phyloP scores from a whole-genome alignment of 1,140 invertebrate genomes.

The Oryctes rhinoceros region DNA sequence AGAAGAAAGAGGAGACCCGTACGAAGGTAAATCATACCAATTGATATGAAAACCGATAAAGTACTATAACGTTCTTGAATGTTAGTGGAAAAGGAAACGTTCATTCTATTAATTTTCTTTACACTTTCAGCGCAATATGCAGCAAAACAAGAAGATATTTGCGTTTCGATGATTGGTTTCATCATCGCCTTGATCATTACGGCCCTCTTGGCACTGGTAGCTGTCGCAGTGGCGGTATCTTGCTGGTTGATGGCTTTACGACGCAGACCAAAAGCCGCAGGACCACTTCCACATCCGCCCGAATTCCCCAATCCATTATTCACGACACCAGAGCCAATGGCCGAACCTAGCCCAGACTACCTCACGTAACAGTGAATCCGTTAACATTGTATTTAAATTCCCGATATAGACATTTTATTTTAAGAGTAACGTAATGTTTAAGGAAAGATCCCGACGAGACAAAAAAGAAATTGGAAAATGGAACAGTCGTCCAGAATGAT shows the following conservation, averaged over 20 bases:
- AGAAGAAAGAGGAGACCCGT: constrained; percentile 75
- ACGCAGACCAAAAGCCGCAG: constrained; percentile 82
- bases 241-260: constrained; percentile 95
- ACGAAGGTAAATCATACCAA: constrained; percentile 68
- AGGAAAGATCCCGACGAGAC: constrained; percentile 24
- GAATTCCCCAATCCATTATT: constrained; percentile 95
- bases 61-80: too few relatives aligned
- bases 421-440: constrained; percentile 41
- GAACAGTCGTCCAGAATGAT: constrained; percentile 39
- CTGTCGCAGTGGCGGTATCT: constrained; percentile 91
- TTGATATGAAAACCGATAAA: background rate
- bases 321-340: constrained; percentile 81
- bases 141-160: constrained; percentile 77
- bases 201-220: constrained; percentile 88
- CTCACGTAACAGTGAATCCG: constrained; percentile 61
- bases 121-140: constrained; percentile 35
- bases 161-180: constrained; percentile 91
- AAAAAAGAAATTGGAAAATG: constrained; percentile 33
- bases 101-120: background rate
- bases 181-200: constrained; percentile 92
- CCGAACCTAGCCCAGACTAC: constrained; percentile 84
- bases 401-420: constrained; percentile 45
- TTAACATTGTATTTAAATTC: constrained; percentile 46
- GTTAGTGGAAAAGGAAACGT: background rate
- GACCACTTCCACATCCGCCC: constrained; percentile 90